Base-by-base conservation (phyloP, 2,888 invertebrate genomes). In the Polydesmus complanatus region DNA sequence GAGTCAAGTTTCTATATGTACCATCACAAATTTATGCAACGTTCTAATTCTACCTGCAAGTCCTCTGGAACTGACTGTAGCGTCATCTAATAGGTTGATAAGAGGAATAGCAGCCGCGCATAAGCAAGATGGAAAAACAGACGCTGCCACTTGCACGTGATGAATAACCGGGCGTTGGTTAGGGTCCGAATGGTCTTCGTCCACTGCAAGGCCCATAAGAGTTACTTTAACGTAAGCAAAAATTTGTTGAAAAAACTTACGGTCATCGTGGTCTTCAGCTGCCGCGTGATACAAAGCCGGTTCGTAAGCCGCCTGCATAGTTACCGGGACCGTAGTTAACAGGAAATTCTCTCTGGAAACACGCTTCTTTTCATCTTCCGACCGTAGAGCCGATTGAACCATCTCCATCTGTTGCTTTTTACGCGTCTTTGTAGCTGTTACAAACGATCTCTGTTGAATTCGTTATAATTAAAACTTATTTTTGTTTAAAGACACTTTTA, bases 371-470 rank as follows among this genome's bases (percentile, higher is more conserved):
- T 96, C 96, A 70, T 96, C 95, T 67, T 96, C 91, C 50, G 93
- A 93, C 71, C 94, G 88, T 21, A 98, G 77, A 1, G 97, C 98
- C 74, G 86, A 83, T 69, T 94, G 89, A 61, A 99, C 93, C 63
- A 97, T 83, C 76, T 99, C 98, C 22, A 97, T 96, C 75, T 98
- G 96, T 73, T 98, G 97, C 73, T 98, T 99, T 72, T 98, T 92
- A 22, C 98, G 81, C 0, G 97, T 98, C 73, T 97, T 95, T 0
- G 97, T 97, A 11, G 98, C 97, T 26, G 98, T 97, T 54, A 99
- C 97, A 69, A 96, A 76, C 3, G 95, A 91, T 65, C 91, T 81
- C 89, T 92, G 74, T 22, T 69, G 65, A 49, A 25, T 18, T 52
- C 26, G 22, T 58, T 47, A 60, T 19, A 62, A 47, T 37, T 37